Base-by-base conservation (phyloP, 1,140 invertebrate genomes). In the Drosophila fuyamai region DNA sequence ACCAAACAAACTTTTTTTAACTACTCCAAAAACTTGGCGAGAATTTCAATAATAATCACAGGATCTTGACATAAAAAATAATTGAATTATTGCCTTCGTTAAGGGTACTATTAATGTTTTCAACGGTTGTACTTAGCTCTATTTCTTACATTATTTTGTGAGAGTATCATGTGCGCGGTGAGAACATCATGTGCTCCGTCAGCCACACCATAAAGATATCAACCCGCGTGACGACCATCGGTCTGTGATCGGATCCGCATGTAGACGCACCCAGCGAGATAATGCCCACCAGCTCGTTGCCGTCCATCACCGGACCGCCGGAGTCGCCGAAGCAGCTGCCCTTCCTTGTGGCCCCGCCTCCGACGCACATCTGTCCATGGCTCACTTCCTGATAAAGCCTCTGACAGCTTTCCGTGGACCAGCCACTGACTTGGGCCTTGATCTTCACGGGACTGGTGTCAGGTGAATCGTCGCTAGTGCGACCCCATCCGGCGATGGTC, bases 401-500 rank as follows among this genome's bases (percentile, higher is more conserved):
- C 5, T 18, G 40, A 7, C 81, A 84, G 12, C 23, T 43, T 0
- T 47, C 23, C 10, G 4, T 32, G 23, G 81, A 59, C 48, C 70
- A 13, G 1, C 44, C 62, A 1, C 44, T 43, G 0, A 83, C 56
- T 1, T 13, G 5, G 0, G 81, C 68, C 44, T 56, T 84, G 27
- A 65, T n/a, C 46, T 84, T 84, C 1, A 83, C 38, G 7, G 76
- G 46, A 51, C 73, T 84, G 5, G 59, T 51, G 0, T 40, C 56
- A 0, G 14, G 41, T 2, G 29, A 50, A 9, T 5, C 13, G 1
- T 53, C 9, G 35, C 41, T 65, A 2, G 81, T 84, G 4, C 76
- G 76, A 5, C 81, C 81, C 81, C 81, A 85, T 0, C 81, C 81
- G 0, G 77, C 68, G 6, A 85, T 84, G 13, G 76, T 78, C 63